Percentiles rank a stretch among this genome's conserved stretches.
These are phyloP conservation scores for Telenomus remus DNA, from an alignment of 1,140 invertebrate species.

Conservation along the genomic window DNA sequence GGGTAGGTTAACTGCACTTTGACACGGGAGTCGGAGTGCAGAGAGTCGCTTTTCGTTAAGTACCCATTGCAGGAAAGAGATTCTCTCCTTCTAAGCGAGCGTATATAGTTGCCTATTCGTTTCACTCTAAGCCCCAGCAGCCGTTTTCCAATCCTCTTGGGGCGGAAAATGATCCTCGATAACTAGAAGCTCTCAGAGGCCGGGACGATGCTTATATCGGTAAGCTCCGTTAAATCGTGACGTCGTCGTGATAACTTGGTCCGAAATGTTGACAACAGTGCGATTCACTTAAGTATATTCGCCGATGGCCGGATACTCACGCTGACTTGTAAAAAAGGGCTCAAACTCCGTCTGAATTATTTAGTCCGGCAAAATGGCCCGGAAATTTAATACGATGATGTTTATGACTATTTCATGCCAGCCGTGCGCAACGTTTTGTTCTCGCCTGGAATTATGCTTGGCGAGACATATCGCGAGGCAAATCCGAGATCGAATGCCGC, in stretches of 20 bases:
- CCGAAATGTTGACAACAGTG: conserved; percentile 26
- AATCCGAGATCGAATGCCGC: conserved; percentile 38
- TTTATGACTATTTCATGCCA: conserved; percentile 32
- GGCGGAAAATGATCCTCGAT: conserved; percentile 71
- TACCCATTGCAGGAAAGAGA: conserved; percentile 64
- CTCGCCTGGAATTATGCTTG: conserved; percentile 20
- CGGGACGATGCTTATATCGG: conserved; percentile 50
- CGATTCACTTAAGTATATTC: conserved; percentile 41
- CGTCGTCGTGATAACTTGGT: conserved; percentile 36
- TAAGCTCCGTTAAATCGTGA: conserved; percentile 62
- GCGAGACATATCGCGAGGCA: conserved; percentile 21
- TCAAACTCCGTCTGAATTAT: too few species aligned
- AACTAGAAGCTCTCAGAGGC: conserved; percentile 65
- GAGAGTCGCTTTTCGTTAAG: conserved; percentile 52
- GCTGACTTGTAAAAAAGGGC: too few species aligned
- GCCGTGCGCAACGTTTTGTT: conserved; percentile 14
- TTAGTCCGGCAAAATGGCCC: background rate
- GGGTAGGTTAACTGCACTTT: background rate
- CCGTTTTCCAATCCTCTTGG: conserved; percentile 62
- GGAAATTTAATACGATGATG: conserved; percentile 18
- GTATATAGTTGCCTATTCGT: conserved; percentile 71
- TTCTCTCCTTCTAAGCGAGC: conserved; percentile 60
- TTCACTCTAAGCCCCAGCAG: conserved; percentile 67
- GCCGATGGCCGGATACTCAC: conserved; percentile 13
- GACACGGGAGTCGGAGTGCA: conserved; percentile 14